Conservation (phyloP, 2,797 vertebrate genomes). For the Siniperca undulata region DNA sequence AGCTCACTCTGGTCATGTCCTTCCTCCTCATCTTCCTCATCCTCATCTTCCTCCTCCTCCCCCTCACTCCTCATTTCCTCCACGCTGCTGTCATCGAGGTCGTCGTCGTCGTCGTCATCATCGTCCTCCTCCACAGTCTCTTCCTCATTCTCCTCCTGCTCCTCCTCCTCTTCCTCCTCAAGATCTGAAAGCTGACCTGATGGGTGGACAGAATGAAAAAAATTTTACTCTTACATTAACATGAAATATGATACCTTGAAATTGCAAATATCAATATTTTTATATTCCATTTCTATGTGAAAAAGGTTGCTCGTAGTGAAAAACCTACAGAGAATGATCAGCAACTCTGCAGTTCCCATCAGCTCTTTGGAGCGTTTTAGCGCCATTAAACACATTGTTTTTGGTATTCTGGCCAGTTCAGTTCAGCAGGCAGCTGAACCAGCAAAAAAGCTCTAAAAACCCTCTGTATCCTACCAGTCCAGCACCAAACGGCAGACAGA, state of each 20-base stretch:
- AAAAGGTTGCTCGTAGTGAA: no score
- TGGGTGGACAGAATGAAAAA: not conserved
- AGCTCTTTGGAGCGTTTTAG: no score
- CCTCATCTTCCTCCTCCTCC: conserved; percentile 71
- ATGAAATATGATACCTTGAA: not conserved
- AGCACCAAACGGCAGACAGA: no score
- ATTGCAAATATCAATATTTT: not conserved
- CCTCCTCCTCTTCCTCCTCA: conserved; percentile 62
- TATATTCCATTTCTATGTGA: no score
- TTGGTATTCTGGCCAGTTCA: no score
- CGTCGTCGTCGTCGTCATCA: conserved; percentile 58
- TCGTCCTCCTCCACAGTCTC: conserved; percentile 62
- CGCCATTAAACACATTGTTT: no score
- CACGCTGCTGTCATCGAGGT: conserved; percentile 72
- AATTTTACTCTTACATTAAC: not conserved
- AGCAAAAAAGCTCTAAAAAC: no score
- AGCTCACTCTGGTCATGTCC: conserved; percentile 47
- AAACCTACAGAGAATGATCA: no score
- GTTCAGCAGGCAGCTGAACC: no score
- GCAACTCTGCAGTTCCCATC: no score
- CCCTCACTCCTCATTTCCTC: conserved; percentile 80
- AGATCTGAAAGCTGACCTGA: conserved; percentile 65
- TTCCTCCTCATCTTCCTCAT: conserved; percentile 64
- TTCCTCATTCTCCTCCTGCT: conserved; percentile 67
- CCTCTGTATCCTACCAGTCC: no score